Base-by-base conservation (phyloP, 1,140 invertebrate species). In the Littorina saxatilis region DNA sequence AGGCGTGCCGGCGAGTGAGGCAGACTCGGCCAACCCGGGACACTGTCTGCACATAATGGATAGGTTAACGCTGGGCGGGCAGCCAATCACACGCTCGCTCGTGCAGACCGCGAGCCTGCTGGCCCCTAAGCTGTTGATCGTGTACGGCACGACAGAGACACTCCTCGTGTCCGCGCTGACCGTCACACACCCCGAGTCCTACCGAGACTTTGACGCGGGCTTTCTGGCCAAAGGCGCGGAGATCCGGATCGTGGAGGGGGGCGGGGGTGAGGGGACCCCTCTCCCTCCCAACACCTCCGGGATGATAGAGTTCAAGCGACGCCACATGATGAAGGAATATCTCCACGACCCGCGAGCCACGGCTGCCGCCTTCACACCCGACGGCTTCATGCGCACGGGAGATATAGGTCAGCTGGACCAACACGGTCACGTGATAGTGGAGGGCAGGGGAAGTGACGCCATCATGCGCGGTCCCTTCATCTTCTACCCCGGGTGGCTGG, bases 401-500 rank as follows among this genome's bases (percentile, higher is more conserved):
- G 77, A 79, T 61, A 68, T 79, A 17, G 77, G 77, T 23, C 3
- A 9, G 39, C 27, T 79, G 50, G 17, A 27, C 17, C 23, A 55
- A n/a, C 39, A 68, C 17, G 77, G 77, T 11, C 20, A 32, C 2
- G 39, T 79, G 23, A 13, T 40, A 13, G 77, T 79, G 37, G 77
- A 68, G 47, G 77, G 77, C 17, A 35, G 77, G 0, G 20, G 29
- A 0, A 27, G 29, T 27, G 58, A 68, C 63, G 39, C 39, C 58
- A 79, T 79, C 39, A 20, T 29, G 0, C 40, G 47, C 58, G 75
- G 75, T 29, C 35, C 7, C 50, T 58, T 39, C 75, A 77, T 66
- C 43, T 32, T 79, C 63, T 79, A 79, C 77, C 77, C 77, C 4
- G 37, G 11, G 7, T 68, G 58, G 58, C 58, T 79, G 27, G 77